Evolutionary conservation across 1,140 invertebrate genomes (phyloP), one percentile per base, ranked within the genome.

Genomic region (Sminthurinus signatus): DNA sequence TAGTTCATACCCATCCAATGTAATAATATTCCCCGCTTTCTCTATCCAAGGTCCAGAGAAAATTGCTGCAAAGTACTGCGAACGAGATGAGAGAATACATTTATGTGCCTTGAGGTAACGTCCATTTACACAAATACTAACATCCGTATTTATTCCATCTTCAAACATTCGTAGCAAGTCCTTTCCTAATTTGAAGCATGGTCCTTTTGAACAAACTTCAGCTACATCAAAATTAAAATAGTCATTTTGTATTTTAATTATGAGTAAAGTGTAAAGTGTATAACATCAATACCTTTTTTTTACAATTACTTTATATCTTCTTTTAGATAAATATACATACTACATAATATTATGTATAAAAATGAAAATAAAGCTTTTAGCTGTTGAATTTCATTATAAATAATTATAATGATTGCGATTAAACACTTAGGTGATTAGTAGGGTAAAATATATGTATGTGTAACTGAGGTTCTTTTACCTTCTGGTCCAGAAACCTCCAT

Each of bases 61-160:
- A 76, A 93, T 88, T 31, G 89, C 90, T 5, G 88, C 89, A 78
- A 95, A 94, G 75, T 94, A 95, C 74, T 91, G 88, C 74, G 90
- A 93, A 32, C 92, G 82, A 8, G 89, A 91, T 57, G 88, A 86
- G 56, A 93, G 77, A 72, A 95, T 90, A 76, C 90, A 93, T 77
- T 92, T 93, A 75, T 95, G 91, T 19, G 89, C 89, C 74, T 85
- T 86, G 43, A 93, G 87, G 61, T 85, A 80, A 8, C 85, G 81
- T 1, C 87, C 89, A 25, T 83, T 83, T 15, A 92, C 88, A 73
- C 88, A 85, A 2, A 91, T 85, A 17, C 71, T 72, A 55, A 92
- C 88, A 76, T 94, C 91, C 21, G 88, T 84, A 72, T 86, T 86
- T 44, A 91, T 87, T 78, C 93, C 90, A 73, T 93, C 88, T 51